These are phyloP conservation scores for Erpobdella octoculata DNA, from an alignment of 2,888 invertebrate genomes.

Conservation along the genomic window DNA sequence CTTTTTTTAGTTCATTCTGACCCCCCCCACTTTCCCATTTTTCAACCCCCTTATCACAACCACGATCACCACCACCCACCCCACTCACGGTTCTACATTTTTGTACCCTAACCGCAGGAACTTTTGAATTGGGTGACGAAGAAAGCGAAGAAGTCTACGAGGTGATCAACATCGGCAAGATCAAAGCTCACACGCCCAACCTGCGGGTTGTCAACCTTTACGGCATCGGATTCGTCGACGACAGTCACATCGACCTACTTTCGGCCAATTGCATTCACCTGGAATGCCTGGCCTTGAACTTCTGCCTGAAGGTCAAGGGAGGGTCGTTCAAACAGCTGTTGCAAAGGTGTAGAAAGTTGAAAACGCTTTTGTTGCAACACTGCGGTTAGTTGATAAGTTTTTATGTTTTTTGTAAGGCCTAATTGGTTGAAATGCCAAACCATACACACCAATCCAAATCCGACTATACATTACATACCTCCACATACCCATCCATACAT, in stretches of 20 bases:
- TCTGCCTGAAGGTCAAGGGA: slow-evolving; percentile 85
- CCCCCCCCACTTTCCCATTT: background rate
- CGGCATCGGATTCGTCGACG: slow-evolving; percentile 95
- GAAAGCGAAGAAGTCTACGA: slow-evolving; percentile 88
- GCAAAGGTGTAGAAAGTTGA: slow-evolving; percentile 60
- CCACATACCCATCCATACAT: slow-evolving; percentile 53
- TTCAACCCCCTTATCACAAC: background rate
- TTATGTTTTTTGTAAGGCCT: no score
- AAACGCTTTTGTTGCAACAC: slow-evolving; percentile 88
- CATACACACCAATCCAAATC: no score
- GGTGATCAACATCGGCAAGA: slow-evolving; percentile 87
- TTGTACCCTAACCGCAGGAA: no score
- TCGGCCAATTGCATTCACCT: slow-evolving; percentile 80
- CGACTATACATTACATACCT: no score
- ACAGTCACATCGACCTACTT: slow-evolving; percentile 95
- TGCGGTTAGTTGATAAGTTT: no score
- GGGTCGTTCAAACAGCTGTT: slow-evolving; percentile 60
- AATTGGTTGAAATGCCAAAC: no score
- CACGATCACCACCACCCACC: background rate
- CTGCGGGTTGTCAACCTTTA: slow-evolving; percentile 73
- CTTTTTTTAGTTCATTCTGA: background rate
- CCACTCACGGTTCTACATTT: no score
- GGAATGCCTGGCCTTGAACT: slow-evolving; percentile 93
- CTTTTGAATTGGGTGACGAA: slow-evolving; percentile 61
- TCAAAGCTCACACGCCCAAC: slow-evolving; percentile 59